Percentiles rank a stretch among this genome's conserved stretches.
phyloP scores from a whole-genome alignment of 2,888 invertebrate species.

The Oscheius sp. region DNA sequence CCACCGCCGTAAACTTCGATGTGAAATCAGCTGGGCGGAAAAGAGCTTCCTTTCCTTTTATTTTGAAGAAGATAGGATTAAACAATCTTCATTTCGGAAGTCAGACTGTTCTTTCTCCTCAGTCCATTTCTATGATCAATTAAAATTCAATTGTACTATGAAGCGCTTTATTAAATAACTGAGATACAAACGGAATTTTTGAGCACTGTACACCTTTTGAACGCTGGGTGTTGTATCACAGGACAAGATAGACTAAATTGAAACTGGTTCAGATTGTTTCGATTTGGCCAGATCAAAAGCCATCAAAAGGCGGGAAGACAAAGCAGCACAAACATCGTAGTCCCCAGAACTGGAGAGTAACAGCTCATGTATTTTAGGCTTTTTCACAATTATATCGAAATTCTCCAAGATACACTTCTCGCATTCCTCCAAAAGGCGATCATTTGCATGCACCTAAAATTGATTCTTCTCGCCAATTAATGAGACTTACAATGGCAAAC shows the following conservation, averaged over 20 bases:
- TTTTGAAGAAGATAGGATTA: no score
- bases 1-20: no score
- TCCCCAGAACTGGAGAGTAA: slow-evolving; percentile 20
- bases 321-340: slow-evolving; percentile 23
- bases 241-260: background rate
- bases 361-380: slow-evolving; percentile 17
- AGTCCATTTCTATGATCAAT: no score
- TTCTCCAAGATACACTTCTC: slow-evolving; percentile 35
- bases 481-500: slow-evolving; percentile 35
- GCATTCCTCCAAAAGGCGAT: slow-evolving; percentile 22
- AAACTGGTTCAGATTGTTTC: slow-evolving; percentile 20
- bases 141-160: no score
- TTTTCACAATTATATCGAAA: slow-evolving; percentile 28
- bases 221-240: background rate
- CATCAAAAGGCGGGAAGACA: slow-evolving; percentile 18
- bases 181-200: slow-evolving; percentile 23
- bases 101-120: no score
- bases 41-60: no score
- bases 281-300: slow-evolving; percentile 23
- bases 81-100: no score
- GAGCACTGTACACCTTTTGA: slow-evolving; percentile 17
- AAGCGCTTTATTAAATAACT: slow-evolving; percentile 9
- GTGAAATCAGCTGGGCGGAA: no score
- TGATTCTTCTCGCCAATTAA: background rate
- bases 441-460: slow-evolving; percentile 32